Percentiles rank a stretch among this genome's conserved stretches.
phyloP scores from a whole-genome alignment of 2,113 vertebrate species.

The Psittacus erithacus region DNA sequence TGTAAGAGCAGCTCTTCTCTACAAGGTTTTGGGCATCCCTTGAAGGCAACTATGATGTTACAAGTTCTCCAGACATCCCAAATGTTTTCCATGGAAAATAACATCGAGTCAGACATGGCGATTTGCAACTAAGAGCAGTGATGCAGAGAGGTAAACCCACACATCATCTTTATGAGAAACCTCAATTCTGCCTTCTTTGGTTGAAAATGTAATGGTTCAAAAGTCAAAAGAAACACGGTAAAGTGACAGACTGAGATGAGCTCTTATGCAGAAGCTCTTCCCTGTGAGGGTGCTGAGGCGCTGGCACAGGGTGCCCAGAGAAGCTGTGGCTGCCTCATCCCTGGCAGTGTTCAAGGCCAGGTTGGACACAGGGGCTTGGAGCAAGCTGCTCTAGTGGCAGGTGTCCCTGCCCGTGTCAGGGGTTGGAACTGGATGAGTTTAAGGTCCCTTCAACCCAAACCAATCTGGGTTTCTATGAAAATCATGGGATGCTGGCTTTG shows the following conservation, averaged over 20 bases:
- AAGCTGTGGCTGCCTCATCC: neutral
- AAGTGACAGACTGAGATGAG: neutral
- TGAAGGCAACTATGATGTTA: neutral
- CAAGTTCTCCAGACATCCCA: neutral
- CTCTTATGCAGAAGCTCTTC: neutral
- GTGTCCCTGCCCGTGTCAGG: neutral
- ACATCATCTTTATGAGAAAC: neutral
- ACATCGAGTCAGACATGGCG: neutral
- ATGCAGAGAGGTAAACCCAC: neutral
- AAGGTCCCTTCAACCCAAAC: neutral
- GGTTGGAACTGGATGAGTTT: neutral
- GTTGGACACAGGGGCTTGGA: neutral
- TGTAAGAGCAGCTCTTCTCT: neutral
- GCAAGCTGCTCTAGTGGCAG: neutral
- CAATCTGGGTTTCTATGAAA: neutral
- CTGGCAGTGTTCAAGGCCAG: neutral
- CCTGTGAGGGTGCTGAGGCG: neutral
- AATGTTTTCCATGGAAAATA: neutral
- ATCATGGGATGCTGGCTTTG: neutral
- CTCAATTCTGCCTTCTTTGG: neutral
- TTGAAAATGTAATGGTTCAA: neutral
- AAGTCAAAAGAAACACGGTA: neutral
- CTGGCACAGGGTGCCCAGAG: neutral
- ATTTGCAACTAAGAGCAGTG: neutral
- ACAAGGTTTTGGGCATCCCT: neutral